Percentiles rank a stretch among this genome's conserved stretches.
Evolutionary conservation across 2,113 vertebrate species (phyloP).

Genomic region (Taxidea taxus): DNA sequence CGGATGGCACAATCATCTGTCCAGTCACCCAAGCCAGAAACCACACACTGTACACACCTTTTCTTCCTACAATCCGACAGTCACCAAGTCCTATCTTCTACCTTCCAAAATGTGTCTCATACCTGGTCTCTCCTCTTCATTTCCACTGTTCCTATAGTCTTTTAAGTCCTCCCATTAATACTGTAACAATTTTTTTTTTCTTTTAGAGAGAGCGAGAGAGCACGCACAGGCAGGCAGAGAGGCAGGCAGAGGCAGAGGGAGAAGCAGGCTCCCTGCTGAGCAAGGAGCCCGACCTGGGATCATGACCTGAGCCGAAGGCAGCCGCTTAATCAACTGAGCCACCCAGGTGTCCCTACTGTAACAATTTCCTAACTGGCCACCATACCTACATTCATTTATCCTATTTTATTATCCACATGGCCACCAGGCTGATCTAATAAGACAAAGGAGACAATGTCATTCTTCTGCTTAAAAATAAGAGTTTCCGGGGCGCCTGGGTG

Average conservation of each 20-base stretch:
- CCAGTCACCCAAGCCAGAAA: background rate
- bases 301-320: too few relatives aligned
- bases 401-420: background rate
- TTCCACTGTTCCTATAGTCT: background rate
- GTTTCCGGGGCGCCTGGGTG: too few relatives aligned
- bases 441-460: background rate
- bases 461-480: background rate
- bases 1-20: background rate
- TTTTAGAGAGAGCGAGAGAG: too few relatives aligned
- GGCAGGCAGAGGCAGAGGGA: too few relatives aligned
- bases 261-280: too few relatives aligned
- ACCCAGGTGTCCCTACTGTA: too few relatives aligned
- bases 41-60: background rate
- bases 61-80: background rate
- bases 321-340: too few relatives aligned
- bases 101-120: background rate
- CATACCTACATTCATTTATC: background rate
- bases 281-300: too few relatives aligned
- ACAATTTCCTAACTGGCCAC: background rate
- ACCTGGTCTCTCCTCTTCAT: background rate
- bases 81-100: background rate
- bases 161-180: background rate
- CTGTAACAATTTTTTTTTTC: background rate
- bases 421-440: background rate
- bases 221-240: too few relatives aligned